A percentile compares a stretch with the other conserved stretches of the same genome.
These are phyloP conservation scores for Eremophila alpestris DNA, from an alignment of 2,797 vertebrate genomes.

Conservation along the genomic window DNA sequence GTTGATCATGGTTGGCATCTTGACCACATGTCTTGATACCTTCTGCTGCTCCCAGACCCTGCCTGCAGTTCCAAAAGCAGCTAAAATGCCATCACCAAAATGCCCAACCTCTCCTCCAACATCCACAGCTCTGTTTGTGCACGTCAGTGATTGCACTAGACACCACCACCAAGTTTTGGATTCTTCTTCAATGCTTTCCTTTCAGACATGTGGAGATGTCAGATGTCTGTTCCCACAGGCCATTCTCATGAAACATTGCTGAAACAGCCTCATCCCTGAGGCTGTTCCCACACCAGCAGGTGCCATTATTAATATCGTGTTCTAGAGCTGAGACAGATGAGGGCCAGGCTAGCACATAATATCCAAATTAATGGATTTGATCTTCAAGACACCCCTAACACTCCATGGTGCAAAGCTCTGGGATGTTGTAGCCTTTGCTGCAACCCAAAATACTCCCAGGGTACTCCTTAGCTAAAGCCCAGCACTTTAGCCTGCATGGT, in stretches of 20 bases:
- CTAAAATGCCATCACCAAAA: not conserved
- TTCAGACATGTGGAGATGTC: not conserved
- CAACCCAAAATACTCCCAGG: not conserved
- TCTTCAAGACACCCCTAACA: not conserved
- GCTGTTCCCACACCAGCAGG: not conserved
- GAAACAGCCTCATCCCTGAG: not conserved
- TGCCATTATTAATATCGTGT: not conserved
- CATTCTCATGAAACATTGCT: not conserved
- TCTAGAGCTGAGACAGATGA: not conserved
- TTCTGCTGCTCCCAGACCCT: not conserved
- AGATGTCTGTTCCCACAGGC: not conserved
- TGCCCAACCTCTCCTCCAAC: not conserved
- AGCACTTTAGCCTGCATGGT: not conserved
- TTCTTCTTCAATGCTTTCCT: not conserved
- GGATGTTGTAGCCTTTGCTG: not conserved
- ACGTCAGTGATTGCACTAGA: not conserved
- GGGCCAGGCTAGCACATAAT: not conserved
- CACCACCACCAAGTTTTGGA: accelerated
- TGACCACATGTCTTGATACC: not conserved
- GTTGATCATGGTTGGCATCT: not conserved
- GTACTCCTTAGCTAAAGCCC: not conserved
- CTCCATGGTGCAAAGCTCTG: not conserved
- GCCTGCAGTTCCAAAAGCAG: not conserved
- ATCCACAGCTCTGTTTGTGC: not conserved
- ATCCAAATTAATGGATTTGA: not conserved